phyloP scores from a whole-genome alignment of 2,797 vertebrate species.

The Arvicola amphibius region DNA sequence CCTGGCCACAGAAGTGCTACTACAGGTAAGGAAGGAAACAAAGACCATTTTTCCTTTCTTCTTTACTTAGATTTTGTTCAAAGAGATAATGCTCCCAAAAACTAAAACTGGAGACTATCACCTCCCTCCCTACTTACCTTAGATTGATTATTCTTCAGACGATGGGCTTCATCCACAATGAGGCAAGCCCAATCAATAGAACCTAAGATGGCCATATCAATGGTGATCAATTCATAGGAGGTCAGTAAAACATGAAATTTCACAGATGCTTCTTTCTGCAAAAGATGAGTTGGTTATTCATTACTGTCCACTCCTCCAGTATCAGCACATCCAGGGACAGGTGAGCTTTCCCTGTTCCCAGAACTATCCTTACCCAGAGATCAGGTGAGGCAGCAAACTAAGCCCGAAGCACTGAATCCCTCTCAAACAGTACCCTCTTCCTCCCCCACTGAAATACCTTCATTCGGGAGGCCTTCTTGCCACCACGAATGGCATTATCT shows the following conservation, averaged over 20 bases:
- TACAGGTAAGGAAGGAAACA: background rate
- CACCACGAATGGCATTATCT: slow-evolving; percentile 97
- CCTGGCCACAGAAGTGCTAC: background rate
- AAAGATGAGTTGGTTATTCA: slow-evolving; percentile 42
- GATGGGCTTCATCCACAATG: slow-evolving; percentile 98
- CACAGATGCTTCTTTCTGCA: slow-evolving; percentile 97
- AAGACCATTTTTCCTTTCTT: background rate
- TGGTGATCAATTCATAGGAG: slow-evolving; percentile 98
- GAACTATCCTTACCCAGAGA: background rate
- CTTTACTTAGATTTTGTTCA: background rate
- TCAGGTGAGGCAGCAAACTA: background rate
- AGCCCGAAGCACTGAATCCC: background rate
- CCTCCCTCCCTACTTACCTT: slow-evolving; percentile 88
- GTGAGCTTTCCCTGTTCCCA: background rate
- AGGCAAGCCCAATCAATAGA: slow-evolving; percentile 99
- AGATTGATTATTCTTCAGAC: slow-evolving; percentile 99
- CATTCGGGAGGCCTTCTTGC: slow-evolving; percentile 98
- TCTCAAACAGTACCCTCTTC: background rate
- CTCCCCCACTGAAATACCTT: slow-evolving; percentile 89
- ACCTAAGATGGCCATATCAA: slow-evolving; percentile 97
- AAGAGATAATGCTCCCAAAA: background rate
- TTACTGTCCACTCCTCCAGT: background rate
- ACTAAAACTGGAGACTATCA: background rate
- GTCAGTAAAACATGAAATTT: slow-evolving; percentile 98
- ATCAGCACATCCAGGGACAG: background rate